These are phyloP conservation scores for Drosophila rubida DNA, from an alignment of 2,888 invertebrate species.

Conservation along the genomic window DNA sequence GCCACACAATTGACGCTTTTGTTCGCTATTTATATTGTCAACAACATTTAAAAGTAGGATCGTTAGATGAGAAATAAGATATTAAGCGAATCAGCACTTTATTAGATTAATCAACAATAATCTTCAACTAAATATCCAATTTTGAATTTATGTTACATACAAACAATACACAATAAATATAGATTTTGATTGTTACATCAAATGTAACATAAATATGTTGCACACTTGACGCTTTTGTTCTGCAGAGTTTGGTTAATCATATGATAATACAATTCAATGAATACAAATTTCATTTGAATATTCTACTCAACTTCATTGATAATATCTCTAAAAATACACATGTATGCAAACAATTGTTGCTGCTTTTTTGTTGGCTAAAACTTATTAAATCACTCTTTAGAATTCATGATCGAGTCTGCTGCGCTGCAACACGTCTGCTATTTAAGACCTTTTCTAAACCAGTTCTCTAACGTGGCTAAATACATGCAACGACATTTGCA, in stretches of 20 bases:
- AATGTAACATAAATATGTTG: too few species aligned
- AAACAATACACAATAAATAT: too few species aligned
- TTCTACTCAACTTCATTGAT: background rate
- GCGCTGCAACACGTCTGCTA: background rate
- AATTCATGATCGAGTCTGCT: background rate
- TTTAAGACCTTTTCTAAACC: slow-evolving; percentile 1
- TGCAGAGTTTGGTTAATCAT: too few species aligned
- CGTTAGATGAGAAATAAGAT: too few species aligned
- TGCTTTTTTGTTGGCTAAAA: background rate
- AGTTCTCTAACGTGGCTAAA: slow-evolving; percentile 2
- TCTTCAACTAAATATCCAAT: too few species aligned
- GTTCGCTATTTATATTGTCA: too few species aligned
- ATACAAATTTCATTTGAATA: background rate
- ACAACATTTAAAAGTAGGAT: too few species aligned
- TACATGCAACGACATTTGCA: slow-evolving; percentile 11
- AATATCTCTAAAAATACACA: background rate
- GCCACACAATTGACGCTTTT: background rate
- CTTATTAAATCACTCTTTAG: background rate
- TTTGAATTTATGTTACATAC: too few species aligned
- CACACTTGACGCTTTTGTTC: background rate
- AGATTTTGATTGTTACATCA: too few species aligned
- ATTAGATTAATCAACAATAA: too few species aligned
- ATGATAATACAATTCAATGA: too few species aligned
- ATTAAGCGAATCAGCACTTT: too few species aligned
- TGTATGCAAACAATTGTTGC: background rate